These are phyloP conservation scores for Amyelois transitella DNA, from an alignment of 1,140 invertebrate genomes.

Conservation along the genomic window DNA sequence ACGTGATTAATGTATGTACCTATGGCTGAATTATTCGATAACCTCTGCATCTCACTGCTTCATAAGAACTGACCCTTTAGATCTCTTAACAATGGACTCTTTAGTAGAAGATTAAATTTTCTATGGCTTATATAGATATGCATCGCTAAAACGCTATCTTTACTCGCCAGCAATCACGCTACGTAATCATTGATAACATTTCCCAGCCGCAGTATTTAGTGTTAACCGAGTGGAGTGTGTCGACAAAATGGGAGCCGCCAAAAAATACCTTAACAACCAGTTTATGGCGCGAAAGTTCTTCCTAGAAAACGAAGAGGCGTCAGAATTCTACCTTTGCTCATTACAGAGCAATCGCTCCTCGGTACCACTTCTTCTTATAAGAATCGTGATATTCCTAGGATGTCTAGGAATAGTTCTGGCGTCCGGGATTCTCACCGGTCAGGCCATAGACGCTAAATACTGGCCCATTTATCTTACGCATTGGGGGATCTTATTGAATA, in stretches of 20 bases:
- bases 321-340: conserved; percentile 49
- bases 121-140: too few species aligned
- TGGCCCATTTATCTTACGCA: conserved; percentile 57
- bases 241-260: conserved; percentile 38
- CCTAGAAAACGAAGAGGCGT: conserved; percentile 33
- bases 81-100: too few species aligned
- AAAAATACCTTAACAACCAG: conserved; percentile 46
- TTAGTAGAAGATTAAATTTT: too few species aligned
- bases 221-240: background rate
- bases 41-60: too few species aligned
- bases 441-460: background rate
- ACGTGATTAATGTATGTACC: too few species aligned
- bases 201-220: background rate
- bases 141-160: background rate
- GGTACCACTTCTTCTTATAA: conserved; percentile 35
- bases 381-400: conserved; percentile 36
- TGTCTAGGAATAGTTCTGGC: conserved; percentile 35
- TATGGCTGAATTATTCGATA: too few species aligned
- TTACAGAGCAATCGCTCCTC: conserved; percentile 37
- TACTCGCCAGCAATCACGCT: background rate
- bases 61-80: too few species aligned
- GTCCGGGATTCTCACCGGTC: conserved; percentile 29
- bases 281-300: conserved; percentile 29
- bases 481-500: conserved; percentile 49
- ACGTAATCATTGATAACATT: background rate